Percentiles rank a stretch among this genome's conserved stretches.
These are phyloP conservation scores for Drosophila auraria DNA, from an alignment of 1,140 invertebrate genomes.

Conservation along the genomic window DNA sequence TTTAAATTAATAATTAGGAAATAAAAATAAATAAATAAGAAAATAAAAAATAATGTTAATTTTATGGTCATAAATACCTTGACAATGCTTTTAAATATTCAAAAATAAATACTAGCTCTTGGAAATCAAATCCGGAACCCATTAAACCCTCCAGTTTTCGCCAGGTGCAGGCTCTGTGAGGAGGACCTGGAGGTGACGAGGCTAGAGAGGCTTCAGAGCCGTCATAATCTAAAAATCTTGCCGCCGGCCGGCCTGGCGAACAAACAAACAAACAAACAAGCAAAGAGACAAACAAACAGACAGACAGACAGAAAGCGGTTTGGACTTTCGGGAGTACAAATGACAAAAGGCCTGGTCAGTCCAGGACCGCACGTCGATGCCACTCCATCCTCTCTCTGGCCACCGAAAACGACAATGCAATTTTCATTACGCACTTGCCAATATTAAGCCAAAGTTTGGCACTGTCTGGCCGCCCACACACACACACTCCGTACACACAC, in stretches of 20 bases:
- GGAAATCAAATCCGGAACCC: not conserved
- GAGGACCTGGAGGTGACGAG: constrained; percentile 3
- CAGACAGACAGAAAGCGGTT: constrained; percentile 35
- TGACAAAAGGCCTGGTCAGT: constrained; percentile 39
- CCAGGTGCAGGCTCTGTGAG: not conserved
- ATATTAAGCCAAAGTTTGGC: constrained; percentile 64
- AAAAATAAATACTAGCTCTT: no score
- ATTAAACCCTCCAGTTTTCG: not conserved
- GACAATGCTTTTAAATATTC: no score
- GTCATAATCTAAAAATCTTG: constrained; percentile 77
- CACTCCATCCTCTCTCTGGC: not conserved
- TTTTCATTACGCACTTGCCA: constrained; percentile 74
- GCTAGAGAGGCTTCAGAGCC: constrained; percentile 46
- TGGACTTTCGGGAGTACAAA: constrained; percentile 40
- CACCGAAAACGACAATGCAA: constrained; percentile 65
- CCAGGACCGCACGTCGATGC: constrained; percentile 12
- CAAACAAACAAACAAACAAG: constrained; percentile 30
- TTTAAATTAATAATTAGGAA: no score
- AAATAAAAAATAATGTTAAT: no score
- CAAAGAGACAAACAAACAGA: constrained; percentile 23
- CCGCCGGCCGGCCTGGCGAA: constrained; percentile 49
- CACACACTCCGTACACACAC: constrained; percentile 6
- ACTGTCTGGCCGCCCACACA: constrained; percentile 41
- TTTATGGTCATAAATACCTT: no score
- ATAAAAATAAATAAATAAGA: no score